A percentile compares a stretch with the other conserved stretches of the same genome.
Conservation (phyloP, 2,888 invertebrate genomes). For the Ceramica pisi region DNA sequence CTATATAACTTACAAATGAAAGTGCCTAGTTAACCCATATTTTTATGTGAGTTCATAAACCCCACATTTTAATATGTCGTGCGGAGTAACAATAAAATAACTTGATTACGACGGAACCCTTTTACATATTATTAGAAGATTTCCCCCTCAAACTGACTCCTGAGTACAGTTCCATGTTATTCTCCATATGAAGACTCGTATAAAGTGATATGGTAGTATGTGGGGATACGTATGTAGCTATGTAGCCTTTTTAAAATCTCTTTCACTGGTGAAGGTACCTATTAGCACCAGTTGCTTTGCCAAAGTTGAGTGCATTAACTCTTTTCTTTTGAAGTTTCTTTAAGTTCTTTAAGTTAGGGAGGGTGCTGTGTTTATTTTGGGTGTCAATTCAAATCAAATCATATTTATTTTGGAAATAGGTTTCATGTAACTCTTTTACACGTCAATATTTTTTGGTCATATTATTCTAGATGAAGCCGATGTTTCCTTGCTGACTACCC, state of each 20-base stretch:
- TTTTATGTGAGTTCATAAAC: constrained; percentile 36
- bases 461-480: too few relatives aligned
- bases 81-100: constrained; percentile 44
- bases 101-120: constrained; percentile 47
- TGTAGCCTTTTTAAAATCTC: constrained; percentile 13
- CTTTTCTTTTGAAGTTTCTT: not conserved
- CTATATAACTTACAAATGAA: constrained; percentile 4
- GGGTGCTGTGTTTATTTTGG: too few relatives aligned
- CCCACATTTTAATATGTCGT: constrained; percentile 38
- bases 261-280: not conserved
- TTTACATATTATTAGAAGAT: constrained; percentile 38
- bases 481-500: too few relatives aligned
- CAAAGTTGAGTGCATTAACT: not conserved
- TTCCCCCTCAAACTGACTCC: constrained; percentile 22
- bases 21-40: constrained; percentile 19
- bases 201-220: constrained; percentile 11
- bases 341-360: too few relatives aligned
- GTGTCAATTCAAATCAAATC: too few relatives aligned
- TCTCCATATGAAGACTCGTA: constrained; percentile 20
- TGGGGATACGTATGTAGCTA: not conserved
- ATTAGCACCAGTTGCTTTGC: not conserved
- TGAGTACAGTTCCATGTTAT: constrained; percentile 49
- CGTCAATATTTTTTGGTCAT: too few relatives aligned
- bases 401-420: too few relatives aligned
- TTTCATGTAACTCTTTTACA: too few relatives aligned